Percentiles rank a stretch among this genome's conserved stretches.
Conservation (phyloP, 2,113 vertebrate genomes). For the Notechis scutatus region DNA sequence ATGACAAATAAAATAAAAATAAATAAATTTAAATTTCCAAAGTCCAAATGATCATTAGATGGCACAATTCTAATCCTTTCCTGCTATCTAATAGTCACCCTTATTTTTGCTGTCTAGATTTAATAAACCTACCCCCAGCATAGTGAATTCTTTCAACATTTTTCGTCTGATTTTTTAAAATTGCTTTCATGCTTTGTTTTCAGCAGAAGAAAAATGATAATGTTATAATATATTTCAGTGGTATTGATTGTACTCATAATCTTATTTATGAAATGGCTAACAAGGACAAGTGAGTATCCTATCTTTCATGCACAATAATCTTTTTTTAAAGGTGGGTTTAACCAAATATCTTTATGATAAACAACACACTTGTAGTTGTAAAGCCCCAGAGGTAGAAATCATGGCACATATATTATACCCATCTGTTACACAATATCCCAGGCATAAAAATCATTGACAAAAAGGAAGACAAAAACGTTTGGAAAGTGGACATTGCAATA, state of each 20-base stretch:
- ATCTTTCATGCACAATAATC: background rate
- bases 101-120: background rate
- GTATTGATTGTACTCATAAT: background rate
- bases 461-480: background rate
- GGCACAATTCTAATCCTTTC: background rate
- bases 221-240: background rate
- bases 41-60: background rate
- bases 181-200: background rate
- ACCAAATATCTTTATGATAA: background rate
- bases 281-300: background rate
- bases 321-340: background rate
- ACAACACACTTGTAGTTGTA: background rate
- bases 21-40: background rate
- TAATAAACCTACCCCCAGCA: background rate
- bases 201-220: background rate
- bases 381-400: background rate
- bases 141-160: background rate
- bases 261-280: background rate
- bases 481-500: background rate
- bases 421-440: too few relatives aligned
- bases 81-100: background rate
- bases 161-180: background rate
- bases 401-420: background rate
- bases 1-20: too few relatives aligned
- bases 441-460: background rate